phyloP scores from a whole-genome alignment of 2,888 invertebrate species.

The Mesorhabditis spiculigera region DNA sequence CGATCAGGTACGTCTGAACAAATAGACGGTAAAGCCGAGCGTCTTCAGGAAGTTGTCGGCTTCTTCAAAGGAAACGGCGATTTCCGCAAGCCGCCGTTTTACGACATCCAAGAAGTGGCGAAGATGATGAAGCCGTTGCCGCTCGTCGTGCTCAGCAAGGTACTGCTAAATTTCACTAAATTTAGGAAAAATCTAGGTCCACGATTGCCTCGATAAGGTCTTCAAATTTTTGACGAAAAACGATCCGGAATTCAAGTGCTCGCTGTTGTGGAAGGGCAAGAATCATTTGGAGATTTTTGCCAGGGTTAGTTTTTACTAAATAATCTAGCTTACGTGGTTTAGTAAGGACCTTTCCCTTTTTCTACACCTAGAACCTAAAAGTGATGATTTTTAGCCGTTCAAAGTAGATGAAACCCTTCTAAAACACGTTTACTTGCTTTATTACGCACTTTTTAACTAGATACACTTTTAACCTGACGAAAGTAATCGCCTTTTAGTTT shows the following conservation, averaged over 20 bases:
- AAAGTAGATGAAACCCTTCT: no score
- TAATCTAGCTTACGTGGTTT: not conserved
- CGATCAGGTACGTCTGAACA: conserved; percentile 27
- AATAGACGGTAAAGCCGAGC: not conserved
- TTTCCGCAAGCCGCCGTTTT: conserved; percentile 53
- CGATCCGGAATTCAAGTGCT: conserved; percentile 51
- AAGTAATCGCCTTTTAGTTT: no score
- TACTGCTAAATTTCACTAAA: conserved; percentile 5
- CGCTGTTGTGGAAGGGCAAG: conserved; percentile 54
- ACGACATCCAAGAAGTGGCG: conserved; percentile 51
- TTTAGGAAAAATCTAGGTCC: conserved; percentile 20
- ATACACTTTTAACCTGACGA: no score
- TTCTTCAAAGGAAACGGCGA: conserved; percentile 58
- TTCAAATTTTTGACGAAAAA: conserved; percentile 55
- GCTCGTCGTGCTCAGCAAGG: conserved; percentile 52
- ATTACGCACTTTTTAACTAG: no score
- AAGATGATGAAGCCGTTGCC: conserved; percentile 59
- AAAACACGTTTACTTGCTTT: no score
- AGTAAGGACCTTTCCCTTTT: not conserved
- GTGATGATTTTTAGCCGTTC: no score
- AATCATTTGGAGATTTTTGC: conserved; percentile 54
- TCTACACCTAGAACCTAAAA: no score
- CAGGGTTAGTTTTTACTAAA: conserved; percentile 19
- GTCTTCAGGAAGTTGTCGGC: conserved; percentile 49
- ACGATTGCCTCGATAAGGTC: conserved; percentile 56